phyloP scores from a whole-genome alignment of 2,888 invertebrate genomes.

The Bibio marci region DNA sequence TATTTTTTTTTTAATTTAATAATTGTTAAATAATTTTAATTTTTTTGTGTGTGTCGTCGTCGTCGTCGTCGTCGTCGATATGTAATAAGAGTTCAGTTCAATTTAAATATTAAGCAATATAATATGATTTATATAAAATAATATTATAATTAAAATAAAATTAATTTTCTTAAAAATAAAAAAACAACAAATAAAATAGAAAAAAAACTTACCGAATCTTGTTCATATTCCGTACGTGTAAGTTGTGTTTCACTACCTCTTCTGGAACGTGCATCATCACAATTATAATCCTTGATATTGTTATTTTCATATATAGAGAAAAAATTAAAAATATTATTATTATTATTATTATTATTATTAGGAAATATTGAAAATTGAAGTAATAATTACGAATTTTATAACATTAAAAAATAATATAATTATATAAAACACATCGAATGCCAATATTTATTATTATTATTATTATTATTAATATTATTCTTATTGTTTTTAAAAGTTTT shows the following conservation, averaged over 20 bases:
- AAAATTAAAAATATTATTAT: neutral
- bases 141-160: neutral
- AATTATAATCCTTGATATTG: conserved; percentile 25
- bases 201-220: conserved; percentile 31
- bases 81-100: too few species aligned
- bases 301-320: neutral
- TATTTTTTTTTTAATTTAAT: too few species aligned
- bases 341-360: neutral
- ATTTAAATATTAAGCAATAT: too few species aligned
- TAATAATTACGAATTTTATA: neutral
- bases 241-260: conserved; percentile 30
- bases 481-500: too few species aligned
- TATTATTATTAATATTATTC: too few species aligned
- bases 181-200: neutral
- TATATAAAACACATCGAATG: neutral
- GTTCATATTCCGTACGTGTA: conserved; percentile 27
- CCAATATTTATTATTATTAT: neutral
- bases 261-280: conserved; percentile 28
- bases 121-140: too few species aligned
- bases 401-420: neutral
- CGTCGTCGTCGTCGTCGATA: too few species aligned
- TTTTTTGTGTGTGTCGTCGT: too few species aligned
- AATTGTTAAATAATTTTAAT: too few species aligned
- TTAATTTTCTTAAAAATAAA: neutral
- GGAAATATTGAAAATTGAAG: neutral